A percentile compares a stretch with the other conserved stretches of the same genome.
These are phyloP conservation scores for Drosophila rellima DNA, from an alignment of 2,888 invertebrate species.

Conservation along the genomic window DNA sequence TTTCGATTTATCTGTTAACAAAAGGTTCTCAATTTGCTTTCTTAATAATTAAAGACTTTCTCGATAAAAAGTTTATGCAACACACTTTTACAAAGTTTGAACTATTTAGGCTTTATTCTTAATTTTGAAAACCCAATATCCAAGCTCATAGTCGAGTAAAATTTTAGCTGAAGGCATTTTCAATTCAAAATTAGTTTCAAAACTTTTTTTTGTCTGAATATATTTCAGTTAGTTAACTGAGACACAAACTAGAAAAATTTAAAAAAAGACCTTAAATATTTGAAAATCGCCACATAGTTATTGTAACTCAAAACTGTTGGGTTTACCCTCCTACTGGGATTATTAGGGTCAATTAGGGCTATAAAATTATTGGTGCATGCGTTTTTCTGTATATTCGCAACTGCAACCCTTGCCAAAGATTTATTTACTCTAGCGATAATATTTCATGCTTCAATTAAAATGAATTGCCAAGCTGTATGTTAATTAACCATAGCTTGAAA, in stretches of 20 bases:
- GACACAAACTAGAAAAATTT: no score
- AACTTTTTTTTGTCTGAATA: background rate
- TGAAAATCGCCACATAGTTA: conserved; percentile 3
- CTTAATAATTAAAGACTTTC: background rate
- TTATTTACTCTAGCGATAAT: conserved; percentile 17
- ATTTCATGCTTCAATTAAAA: conserved; percentile 29
- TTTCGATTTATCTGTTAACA: background rate
- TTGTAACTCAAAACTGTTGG: background rate
- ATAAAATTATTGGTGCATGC: conserved; percentile 28
- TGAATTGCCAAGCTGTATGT: conserved; percentile 21
- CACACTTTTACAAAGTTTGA: background rate
- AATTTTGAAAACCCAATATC: no score
- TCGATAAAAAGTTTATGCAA: background rate
- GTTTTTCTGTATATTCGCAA: conserved; percentile 11
- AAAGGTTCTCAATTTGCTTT: background rate
- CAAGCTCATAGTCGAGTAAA: no score
- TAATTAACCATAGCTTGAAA: conserved; percentile 55
- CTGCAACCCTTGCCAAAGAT: background rate
- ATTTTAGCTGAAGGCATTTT: no score
- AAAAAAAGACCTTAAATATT: no score
- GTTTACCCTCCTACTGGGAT: background rate
- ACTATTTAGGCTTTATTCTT: no score
- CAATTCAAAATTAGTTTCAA: no score
- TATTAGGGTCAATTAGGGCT: conserved; percentile 2
- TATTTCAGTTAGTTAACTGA: background rate